phyloP scores from a whole-genome alignment of 2,113 vertebrate genomes.

The Grallaria varia region DNA sequence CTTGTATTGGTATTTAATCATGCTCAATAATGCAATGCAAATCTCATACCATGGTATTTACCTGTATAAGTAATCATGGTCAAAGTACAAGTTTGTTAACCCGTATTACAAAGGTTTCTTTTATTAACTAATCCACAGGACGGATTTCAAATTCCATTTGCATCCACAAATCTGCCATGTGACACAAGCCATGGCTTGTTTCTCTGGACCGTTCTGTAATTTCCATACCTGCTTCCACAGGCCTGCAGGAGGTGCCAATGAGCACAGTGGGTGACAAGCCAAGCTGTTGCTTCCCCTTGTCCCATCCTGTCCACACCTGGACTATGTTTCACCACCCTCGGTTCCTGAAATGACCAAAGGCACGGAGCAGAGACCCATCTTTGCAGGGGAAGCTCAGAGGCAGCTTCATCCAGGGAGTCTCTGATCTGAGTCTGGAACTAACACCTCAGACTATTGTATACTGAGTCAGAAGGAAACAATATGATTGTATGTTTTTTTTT shows the following conservation, averaged over 20 bases:
- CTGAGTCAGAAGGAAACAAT: not conserved
- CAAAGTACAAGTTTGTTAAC: not conserved
- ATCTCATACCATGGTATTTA: not conserved
- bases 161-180: not conserved
- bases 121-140: not conserved
- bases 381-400: not conserved
- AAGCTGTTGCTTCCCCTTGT: not conserved
- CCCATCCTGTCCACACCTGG: fast-evolving
- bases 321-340: not conserved
- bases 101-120: not conserved
- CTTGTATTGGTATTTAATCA: not conserved
- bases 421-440: not conserved
- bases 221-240: not conserved
- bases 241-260: not conserved
- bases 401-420: not conserved
- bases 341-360: not conserved
- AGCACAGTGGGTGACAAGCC: not conserved
- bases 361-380: not conserved
- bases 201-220: not conserved
- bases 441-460: not conserved
- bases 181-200: too few relatives aligned
- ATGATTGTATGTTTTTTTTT: not conserved
- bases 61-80: not conserved
- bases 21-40: not conserved
- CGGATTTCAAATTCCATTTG: not conserved